These are phyloP conservation scores for Mus pahari DNA, from an alignment of 2,113 vertebrate genomes.

Conservation along the genomic window DNA sequence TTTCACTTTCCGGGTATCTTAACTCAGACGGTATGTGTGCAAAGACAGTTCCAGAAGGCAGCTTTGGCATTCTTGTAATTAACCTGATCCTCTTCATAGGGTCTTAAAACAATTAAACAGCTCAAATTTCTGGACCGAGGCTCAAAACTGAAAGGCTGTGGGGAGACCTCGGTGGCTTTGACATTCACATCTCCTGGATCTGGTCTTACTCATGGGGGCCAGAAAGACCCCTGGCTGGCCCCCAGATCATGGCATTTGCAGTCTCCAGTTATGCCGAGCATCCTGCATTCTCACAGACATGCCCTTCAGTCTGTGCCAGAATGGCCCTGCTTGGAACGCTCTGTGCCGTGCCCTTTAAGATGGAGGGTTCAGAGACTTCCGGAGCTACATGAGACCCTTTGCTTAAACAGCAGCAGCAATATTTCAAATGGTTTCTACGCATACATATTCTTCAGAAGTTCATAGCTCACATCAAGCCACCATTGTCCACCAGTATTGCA, in stretches of 20 bases:
- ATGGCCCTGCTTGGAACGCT: not conserved
- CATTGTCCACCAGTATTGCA: not conserved
- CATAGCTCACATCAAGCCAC: not conserved
- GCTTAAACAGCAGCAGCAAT: not conserved
- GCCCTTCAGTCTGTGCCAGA: not conserved
- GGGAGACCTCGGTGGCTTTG: not conserved
- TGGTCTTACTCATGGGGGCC: not conserved
- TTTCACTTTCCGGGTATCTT: not conserved
- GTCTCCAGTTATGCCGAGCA: not conserved
- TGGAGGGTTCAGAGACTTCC: not conserved
- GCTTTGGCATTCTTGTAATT: constrained; percentile 42
- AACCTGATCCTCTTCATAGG: constrained; percentile 47
- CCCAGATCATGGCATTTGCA: not conserved
- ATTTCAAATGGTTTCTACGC: not conserved
- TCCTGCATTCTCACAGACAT: fast-evolving
- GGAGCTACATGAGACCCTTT: not conserved
- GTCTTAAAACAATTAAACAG: constrained; percentile 41
- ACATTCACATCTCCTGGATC: not conserved
- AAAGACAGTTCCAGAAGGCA: not conserved
- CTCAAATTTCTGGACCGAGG: constrained; percentile 18
- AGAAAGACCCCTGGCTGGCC: not conserved
- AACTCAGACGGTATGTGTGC: not conserved
- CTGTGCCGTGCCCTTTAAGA: not conserved
- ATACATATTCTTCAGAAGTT: not conserved
- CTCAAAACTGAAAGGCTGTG: constrained; percentile 50